These are phyloP conservation scores for Psophia crepitans DNA, from an alignment of 2,113 vertebrate genomes.

Conservation along the genomic window DNA sequence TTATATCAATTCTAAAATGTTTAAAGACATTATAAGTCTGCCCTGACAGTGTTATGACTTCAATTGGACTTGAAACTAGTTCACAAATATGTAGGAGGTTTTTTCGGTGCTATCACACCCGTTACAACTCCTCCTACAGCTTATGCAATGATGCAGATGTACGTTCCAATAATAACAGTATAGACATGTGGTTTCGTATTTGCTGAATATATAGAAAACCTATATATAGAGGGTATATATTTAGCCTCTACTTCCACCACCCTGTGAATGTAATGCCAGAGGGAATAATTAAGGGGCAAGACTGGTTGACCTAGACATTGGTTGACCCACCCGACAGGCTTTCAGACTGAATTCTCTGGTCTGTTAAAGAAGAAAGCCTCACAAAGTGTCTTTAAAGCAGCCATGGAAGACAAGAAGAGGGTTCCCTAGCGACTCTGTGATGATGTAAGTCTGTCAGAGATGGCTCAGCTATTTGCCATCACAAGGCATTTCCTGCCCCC, in stretches of 20 bases:
- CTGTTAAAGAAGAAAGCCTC: conserved; percentile 56
- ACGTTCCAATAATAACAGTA: background rate
- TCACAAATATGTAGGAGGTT: background rate
- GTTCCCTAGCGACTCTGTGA: background rate
- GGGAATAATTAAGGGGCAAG: conserved; percentile 64
- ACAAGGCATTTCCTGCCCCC: conserved; percentile 29
- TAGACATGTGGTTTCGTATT: background rate
- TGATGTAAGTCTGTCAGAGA: conserved; percentile 44
- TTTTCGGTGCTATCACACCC: background rate
- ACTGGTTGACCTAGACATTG: conserved; percentile 49
- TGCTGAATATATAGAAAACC: background rate
- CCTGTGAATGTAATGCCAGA: conserved; percentile 47
- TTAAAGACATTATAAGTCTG: background rate
- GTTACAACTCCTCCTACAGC: background rate
- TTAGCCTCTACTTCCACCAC: conserved; percentile 41
- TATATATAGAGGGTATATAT: conserved; percentile 36
- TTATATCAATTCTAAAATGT: background rate
- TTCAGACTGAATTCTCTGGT: conserved; percentile 49
- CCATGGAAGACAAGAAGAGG: conserved; percentile 42
- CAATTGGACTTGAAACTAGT: background rate
- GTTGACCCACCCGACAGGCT: conserved; percentile 11
- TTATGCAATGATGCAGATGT: background rate
- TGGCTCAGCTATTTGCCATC: conserved; percentile 44
- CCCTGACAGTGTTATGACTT: background rate
- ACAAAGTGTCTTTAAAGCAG: conserved; percentile 60